phyloP scores from a whole-genome alignment of 2,888 invertebrate genomes.

The Coleophora flavipennella region DNA sequence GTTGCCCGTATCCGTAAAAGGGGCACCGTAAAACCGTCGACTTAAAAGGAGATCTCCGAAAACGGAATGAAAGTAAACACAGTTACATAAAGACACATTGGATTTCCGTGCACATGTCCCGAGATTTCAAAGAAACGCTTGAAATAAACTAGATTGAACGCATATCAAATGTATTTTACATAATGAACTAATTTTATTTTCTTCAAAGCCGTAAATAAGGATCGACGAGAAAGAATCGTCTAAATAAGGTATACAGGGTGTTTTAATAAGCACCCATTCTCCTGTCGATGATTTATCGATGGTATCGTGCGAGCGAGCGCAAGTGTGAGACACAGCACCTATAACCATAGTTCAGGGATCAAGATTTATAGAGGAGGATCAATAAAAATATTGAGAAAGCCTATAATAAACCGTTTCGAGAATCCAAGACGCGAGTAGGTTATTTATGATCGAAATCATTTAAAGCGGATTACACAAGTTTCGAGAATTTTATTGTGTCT shows the following conservation, averaged over 20 bases:
- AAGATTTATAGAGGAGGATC: conserved; percentile 49
- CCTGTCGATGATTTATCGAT: conserved; percentile 44
- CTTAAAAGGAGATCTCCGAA: conserved; percentile 56
- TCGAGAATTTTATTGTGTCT: conserved; percentile 30
- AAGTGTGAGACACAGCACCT: conserved; percentile 46
- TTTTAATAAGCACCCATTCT: conserved; percentile 44
- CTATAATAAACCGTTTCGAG: conserved; percentile 34
- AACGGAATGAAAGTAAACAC: conserved; percentile 54
- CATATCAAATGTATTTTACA: background rate
- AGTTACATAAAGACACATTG: conserved; percentile 5
- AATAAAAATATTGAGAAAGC: conserved; percentile 48
- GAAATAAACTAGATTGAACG: conserved; percentile 29
- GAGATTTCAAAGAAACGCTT: conserved; percentile 16
- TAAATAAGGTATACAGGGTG: conserved; percentile 20
- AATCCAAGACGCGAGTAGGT: conserved; percentile 18
- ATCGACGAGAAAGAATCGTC: conserved; percentile 21
- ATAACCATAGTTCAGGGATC: conserved; percentile 28
- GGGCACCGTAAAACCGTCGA: conserved; percentile 35
- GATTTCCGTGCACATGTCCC: conserved; percentile 53
- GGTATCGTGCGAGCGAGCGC: conserved; percentile 18
- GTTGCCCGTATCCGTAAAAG: conserved; percentile 40
- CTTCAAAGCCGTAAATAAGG: conserved; percentile 12
- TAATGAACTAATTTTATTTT: conserved; percentile 3
- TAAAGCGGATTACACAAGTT: conserved; percentile 39
- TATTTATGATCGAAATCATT: conserved; percentile 42